Conservation (phyloP, 2,113 vertebrate genomes). For the human (Homo sapiens) region GRCh38 chr3:158224001-158224500, state of each 20-base stretch:
- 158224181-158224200: constrained; percentile 9
- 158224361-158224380: background rate
- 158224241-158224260: background rate
- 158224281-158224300: background rate
- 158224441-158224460: background rate
- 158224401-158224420: background rate
- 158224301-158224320: background rate
- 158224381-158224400: background rate
- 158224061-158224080: background rate
- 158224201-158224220: background rate
- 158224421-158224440: background rate
- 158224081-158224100: background rate
- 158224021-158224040: background rate
- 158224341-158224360: background rate
- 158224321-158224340: background rate
- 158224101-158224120: background rate
- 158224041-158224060: background rate
- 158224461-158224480: background rate
- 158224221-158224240: background rate
- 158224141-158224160: background rate
- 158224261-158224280: background rate
- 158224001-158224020: background rate
- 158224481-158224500: background rate
- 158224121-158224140: background rate
- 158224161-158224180: background rate